Conservation (phyloP, 1,140 invertebrate genomes). For the Drosophila arizonae region DNA sequence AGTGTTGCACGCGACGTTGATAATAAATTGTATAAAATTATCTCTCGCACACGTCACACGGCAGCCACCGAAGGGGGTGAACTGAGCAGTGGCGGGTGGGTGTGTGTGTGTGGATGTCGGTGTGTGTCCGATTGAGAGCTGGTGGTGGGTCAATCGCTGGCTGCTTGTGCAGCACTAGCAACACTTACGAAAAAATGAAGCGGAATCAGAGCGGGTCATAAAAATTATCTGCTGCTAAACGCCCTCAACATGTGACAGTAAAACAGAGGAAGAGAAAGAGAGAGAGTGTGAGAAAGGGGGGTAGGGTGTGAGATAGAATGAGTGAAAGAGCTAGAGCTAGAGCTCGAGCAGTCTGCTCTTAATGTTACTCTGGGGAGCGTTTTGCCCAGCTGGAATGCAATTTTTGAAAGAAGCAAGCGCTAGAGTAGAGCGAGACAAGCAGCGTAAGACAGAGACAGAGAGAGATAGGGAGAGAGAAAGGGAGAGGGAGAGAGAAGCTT, state of each 20-base stretch:
- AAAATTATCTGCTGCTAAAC: slow-evolving; percentile 75
- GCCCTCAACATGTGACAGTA: slow-evolving; percentile 56
- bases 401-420: slow-evolving; percentile 33
- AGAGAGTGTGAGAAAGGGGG: neutral
- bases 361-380: slow-evolving; percentile 78
- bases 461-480: neutral
- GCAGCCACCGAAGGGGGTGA: slow-evolving; percentile 32
- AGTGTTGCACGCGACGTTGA: slow-evolving; percentile 78
- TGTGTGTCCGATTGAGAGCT: slow-evolving; percentile 47
- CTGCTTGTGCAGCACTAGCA: slow-evolving; percentile 62
- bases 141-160: slow-evolving; percentile 73
- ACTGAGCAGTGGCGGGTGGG: too few species aligned
- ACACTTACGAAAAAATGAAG: slow-evolving; percentile 33
- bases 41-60: slow-evolving; percentile 74
- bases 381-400: slow-evolving; percentile 62
- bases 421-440: neutral
- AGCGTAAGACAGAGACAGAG: neutral
- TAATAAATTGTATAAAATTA: slow-evolving; percentile 82
- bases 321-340: slow-evolving; percentile 1
- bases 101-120: neutral
- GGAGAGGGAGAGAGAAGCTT: slow-evolving; percentile 23
- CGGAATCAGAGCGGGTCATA: slow-evolving; percentile 63
- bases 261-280: slow-evolving; percentile 52
- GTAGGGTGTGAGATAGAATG: neutral
- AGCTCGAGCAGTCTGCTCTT: slow-evolving; percentile 49